Conservation (phyloP, 2,113 vertebrate genomes). For the Murina feae region DNA sequence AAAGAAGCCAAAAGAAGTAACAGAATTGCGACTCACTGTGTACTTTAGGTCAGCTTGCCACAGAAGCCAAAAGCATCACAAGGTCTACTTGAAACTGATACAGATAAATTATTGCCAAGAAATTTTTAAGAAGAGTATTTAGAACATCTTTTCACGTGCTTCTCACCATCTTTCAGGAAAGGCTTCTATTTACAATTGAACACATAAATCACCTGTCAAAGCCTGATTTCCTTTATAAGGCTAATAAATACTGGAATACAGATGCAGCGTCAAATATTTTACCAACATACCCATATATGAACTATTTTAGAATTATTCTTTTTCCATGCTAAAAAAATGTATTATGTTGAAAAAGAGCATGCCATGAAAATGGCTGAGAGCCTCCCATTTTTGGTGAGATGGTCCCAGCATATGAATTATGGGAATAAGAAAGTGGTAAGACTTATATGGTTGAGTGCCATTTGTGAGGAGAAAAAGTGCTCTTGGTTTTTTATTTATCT, state of each 20-base stretch:
- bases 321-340: not conserved
- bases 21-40: not conserved
- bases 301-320: not conserved
- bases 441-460: rapidly evolving
- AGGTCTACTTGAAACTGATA: not conserved
- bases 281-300: not conserved
- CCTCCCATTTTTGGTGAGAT: not conserved
- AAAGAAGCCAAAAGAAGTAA: not conserved
- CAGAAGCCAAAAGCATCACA: not conserved
- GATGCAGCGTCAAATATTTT: slow-evolving; percentile 6
- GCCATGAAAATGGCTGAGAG: not conserved
- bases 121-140: not conserved
- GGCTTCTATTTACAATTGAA: not conserved
- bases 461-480: not conserved
- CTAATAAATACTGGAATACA: not conserved
- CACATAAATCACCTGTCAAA: slow-evolving; percentile 19
- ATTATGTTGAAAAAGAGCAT: not conserved
- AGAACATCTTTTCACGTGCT: not conserved
- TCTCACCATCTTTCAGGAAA: not conserved
- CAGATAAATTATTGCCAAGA: not conserved
- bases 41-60: not conserved
- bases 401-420: not conserved
- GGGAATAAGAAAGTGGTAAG: not conserved
- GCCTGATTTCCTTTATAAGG: not conserved
- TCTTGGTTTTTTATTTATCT: not conserved